Evolutionary conservation across 2,797 vertebrate genomes (phyloP), one percentile per base, ranked within the genome.

Genomic region (Synanceia verrucosa): DNA sequence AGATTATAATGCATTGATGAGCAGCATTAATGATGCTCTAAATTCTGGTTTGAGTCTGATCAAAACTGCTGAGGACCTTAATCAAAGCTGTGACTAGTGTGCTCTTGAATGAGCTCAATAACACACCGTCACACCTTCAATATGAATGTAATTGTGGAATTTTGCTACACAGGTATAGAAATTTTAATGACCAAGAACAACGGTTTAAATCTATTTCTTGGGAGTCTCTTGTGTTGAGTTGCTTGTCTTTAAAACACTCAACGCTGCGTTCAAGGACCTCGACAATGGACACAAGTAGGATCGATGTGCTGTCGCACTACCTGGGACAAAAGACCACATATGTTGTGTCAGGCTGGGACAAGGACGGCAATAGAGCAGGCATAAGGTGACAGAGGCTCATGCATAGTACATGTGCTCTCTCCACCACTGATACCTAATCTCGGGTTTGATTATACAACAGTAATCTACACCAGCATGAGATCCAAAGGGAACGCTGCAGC

Each of bases 401-500:
- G 53, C 57, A 23, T 59, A n/a, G 6, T 71, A 57, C 34, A 73
- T 56, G 58, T 46, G 60, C 67, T 37, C 59, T 47, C 53, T n/a
- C 36, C 61, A 33, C 71, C 59, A 31, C 68, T 78, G 89, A 89
- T 66, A 91, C 81, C 72, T 83, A 86, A 92, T 88, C 86, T 81
- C 56, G 60, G 62, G 51, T 50, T 73, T 80, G 81, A 82, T 87
- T 86, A 82, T 65, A 79, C 67, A 75, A 79, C 13, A 1, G 88
- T 84, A 86, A 89, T 73, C 62, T 73, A 89, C 79, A 92, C 91
- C 86, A 86, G 83, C 66, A 75, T 55, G 71, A 65, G 73, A 81
- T 66, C 62, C 44, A 82, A 56, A 77, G 61, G 58, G 60, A 71
- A 39, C 3, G 2, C 56, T 52, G 65, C 39, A 62, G 59, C 65